These are phyloP conservation scores for Apis florea DNA, from an alignment of 1,140 invertebrate species.

Conservation along the genomic window DNA sequence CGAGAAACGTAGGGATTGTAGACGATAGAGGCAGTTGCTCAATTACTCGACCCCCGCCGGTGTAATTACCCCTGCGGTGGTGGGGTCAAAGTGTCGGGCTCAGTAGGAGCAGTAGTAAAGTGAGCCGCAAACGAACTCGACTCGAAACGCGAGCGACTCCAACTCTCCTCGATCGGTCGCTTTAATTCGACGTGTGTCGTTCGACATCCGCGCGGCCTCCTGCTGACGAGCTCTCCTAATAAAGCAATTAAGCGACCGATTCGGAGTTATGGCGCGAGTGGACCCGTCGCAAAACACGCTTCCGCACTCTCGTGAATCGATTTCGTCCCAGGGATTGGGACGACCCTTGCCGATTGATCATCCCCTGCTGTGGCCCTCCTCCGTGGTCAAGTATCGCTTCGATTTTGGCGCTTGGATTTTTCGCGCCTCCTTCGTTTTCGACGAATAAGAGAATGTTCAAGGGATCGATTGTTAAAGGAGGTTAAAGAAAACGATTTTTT, in stretches of 20 bases:
- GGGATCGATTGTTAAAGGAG: too few relatives aligned
- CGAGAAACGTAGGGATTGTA: too few relatives aligned
- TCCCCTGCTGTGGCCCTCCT: not conserved
- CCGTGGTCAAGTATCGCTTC: not conserved
- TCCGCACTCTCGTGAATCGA: constrained; percentile 47
- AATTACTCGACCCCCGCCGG: not conserved
- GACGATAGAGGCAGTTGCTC: not conserved
- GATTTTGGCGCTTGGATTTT: not conserved
- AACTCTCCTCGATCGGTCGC: constrained; percentile 12
- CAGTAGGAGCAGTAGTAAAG: not conserved
- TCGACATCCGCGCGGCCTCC: constrained; percentile 18
- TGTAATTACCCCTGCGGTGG: not conserved
- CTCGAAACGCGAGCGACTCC: not conserved
- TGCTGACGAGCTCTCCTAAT: constrained; percentile 71
- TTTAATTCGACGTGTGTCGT: constrained; percentile 33
- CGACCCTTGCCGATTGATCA: not conserved
- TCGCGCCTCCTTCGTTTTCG: too few relatives aligned
- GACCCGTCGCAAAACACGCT: constrained; percentile 34
- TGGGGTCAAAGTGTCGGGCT: not conserved
- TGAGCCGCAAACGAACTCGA: constrained; percentile 18
- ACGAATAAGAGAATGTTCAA: too few relatives aligned
- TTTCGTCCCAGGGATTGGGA: constrained; percentile 10
- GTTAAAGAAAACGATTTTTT: too few relatives aligned
- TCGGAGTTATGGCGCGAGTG: constrained; percentile 36
- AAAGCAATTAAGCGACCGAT: constrained; percentile 66